A percentile compares a stretch with the other conserved stretches of the same genome.
phyloP scores from a whole-genome alignment of 2,797 vertebrate species.

The Phoxinus dragarum region DNA sequence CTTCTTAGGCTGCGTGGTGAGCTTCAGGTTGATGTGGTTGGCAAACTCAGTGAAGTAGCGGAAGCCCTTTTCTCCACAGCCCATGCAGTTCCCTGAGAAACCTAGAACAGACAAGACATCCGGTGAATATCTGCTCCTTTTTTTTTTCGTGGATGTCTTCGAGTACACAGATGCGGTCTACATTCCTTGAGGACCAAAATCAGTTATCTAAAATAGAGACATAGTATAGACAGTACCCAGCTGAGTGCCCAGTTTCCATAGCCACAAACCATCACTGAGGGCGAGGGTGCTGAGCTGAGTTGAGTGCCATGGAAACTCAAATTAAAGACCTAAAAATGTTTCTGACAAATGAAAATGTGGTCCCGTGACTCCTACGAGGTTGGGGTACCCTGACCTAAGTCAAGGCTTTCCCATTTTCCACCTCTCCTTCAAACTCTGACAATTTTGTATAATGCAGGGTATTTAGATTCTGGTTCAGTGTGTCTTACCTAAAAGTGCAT shows the following conservation, averaged over 20 bases:
- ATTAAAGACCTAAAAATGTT: slow-evolving; percentile 52
- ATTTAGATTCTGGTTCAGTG: slow-evolving; percentile 25
- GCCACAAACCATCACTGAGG: slow-evolving; percentile 38
- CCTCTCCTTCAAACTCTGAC: neutral
- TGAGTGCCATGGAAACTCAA: slow-evolving; percentile 46
- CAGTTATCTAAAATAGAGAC: slow-evolving; percentile 26
- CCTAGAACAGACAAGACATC: slow-evolving; percentile 73
- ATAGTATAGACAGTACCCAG: slow-evolving; percentile 6
- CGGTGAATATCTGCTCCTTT: neutral
- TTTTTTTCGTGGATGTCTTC: neutral
- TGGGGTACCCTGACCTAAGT: slow-evolving; percentile 58
- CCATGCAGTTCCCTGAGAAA: slow-evolving; percentile 95
- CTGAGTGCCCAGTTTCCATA: slow-evolving; percentile 59
- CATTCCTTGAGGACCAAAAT: slow-evolving; percentile 12
- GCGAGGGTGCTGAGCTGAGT: neutral
- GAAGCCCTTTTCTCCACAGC: slow-evolving; percentile 96
- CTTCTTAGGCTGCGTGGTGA: slow-evolving; percentile 97
- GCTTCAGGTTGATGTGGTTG: slow-evolving; percentile 97
- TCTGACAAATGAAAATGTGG: slow-evolving; percentile 35
- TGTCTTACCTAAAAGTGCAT: slow-evolving; percentile 92
- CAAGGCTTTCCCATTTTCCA: slow-evolving; percentile 14
- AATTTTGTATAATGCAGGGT: neutral
- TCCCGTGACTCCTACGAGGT: neutral
- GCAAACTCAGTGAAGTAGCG: slow-evolving; percentile 99
- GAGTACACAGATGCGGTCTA: slow-evolving; percentile 27